Evolutionary conservation across 2,797 vertebrate genomes (phyloP).

Genomic region (Danio choprae): DNA sequence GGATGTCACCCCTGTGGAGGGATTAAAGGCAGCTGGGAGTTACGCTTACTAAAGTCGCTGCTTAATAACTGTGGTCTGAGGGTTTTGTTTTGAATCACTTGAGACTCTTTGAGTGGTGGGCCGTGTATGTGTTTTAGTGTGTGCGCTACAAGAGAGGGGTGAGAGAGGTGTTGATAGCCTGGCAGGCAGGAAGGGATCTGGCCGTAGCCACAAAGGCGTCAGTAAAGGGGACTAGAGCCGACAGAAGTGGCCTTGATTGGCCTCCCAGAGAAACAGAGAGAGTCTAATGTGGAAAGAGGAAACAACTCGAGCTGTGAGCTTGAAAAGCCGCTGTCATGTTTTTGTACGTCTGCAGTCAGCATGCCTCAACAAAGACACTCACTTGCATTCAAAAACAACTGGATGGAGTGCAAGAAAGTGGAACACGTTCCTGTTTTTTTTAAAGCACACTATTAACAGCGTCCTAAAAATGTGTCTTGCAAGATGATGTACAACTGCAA

Average conservation of each 20-base stretch:
- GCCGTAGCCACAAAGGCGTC: constrained; percentile 24
- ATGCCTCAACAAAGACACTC: constrained; percentile 1
- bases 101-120: constrained; percentile 46
- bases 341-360: constrained; percentile 23
- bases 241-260: constrained; percentile 38
- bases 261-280: constrained; percentile 40
- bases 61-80: constrained; percentile 41
- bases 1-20: constrained; percentile 28
- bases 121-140: constrained; percentile 26
- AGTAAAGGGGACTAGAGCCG: constrained; percentile 21
- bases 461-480: not conserved
- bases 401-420: not conserved
- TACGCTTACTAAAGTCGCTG: constrained; percentile 32
- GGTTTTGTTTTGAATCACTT: constrained; percentile 52
- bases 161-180: constrained; percentile 47
- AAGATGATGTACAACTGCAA: not conserved
- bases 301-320: constrained; percentile 30
- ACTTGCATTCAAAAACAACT: not conserved
- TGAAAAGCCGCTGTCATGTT: constrained; percentile 33
- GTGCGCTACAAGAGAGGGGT: constrained; percentile 23
- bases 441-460: not conserved
- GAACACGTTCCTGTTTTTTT: not conserved
- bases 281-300: constrained; percentile 23
- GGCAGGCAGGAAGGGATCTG: constrained; percentile 38
- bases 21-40: constrained; percentile 43